Base-by-base conservation (phyloP, 1,140 invertebrate species). In the Alviniconcha marisindica region DNA sequence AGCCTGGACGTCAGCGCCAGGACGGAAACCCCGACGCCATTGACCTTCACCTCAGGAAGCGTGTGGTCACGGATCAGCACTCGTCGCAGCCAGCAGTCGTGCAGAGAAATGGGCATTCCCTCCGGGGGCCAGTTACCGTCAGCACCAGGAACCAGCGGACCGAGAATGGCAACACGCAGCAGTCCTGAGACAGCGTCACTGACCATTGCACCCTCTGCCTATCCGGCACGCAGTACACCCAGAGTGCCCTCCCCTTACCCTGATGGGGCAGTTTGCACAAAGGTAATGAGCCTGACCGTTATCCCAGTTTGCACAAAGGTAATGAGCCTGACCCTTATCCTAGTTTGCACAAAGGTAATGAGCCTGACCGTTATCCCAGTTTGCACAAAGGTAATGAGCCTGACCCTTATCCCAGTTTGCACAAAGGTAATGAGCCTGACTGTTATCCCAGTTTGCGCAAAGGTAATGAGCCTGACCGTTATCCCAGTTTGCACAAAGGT, bases 21-120 rank as follows among this genome's bases (percentile, higher is more conserved):
- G n/a, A 21, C 24, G 21, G 38, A 66, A 10, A 28, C 33, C 24
- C n/a, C 36, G 31, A 28, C 15, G 38, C 36, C n/a, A 3, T 14
- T 63, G 12, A 31, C 78, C 12, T 40, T 80, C 15, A 80, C 18
- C 15, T 33, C 56, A 15, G 78, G 78, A 2, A 80, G 78, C 44
- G 78, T 80, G 31, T 80, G 78, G 78, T 44, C 78, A 21, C 38
- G 78, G 24, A 60, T 80, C 54, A 80, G 28, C 60, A 44, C 56
- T 24, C 78, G 28, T 24, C 4, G 3, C 77, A 63, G 2, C 51
- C 38, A 38, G 0, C 33, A 1, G n/a, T 18, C 69, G 5, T 3
- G 21, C 28, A 36, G 69, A 38, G 69, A 71, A 28, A 38, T 44
- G n/a, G n/a, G n/a, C n/a, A n/a, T n/a, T n/a, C n/a, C n/a, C n/a